phyloP scores from a whole-genome alignment of 2,113 vertebrate species.

The Chunga burmeisteri region DNA sequence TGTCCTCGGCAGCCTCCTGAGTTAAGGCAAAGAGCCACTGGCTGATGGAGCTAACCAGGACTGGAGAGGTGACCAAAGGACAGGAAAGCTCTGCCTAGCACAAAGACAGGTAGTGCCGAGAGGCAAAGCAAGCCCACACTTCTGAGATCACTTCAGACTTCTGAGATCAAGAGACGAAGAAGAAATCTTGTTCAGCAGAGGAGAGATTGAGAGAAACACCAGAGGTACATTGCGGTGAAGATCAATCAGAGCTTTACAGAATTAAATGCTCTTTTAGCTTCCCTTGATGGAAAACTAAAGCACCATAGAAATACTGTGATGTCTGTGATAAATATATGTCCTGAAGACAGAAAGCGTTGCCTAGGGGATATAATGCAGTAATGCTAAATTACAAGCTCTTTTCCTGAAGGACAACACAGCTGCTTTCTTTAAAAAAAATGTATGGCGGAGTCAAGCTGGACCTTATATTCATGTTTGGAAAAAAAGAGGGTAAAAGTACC shows the following conservation, averaged over 20 bases:
- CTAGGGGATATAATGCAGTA: slow-evolving; percentile 57
- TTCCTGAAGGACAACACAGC: slow-evolving; percentile 63
- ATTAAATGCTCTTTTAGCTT: slow-evolving; percentile 41
- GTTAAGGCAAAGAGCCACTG: neutral
- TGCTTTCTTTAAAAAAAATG: slow-evolving; percentile 56
- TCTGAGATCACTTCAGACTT: neutral
- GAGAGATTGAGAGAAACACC: neutral
- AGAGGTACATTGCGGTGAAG: slow-evolving; percentile 18
- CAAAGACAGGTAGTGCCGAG: neutral
- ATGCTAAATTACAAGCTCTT: slow-evolving; percentile 63
- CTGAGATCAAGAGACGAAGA: slow-evolving; percentile 25
- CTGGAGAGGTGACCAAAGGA: neutral
- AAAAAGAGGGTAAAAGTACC: slow-evolving; percentile 38
- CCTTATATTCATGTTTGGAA: slow-evolving; percentile 23
- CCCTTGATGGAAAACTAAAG: slow-evolving; percentile 33
- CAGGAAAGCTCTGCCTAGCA: neutral
- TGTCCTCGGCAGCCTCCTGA: neutral
- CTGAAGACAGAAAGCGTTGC: slow-evolving; percentile 61
- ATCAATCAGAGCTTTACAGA: slow-evolving; percentile 12
- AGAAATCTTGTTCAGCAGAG: slow-evolving; percentile 11
- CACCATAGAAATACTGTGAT: slow-evolving; percentile 25
- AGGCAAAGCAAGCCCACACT: neutral
- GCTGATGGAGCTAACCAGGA: neutral
- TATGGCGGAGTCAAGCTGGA: slow-evolving; percentile 37
- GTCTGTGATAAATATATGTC: slow-evolving; percentile 51